Base-by-base conservation (phyloP, 2,113 vertebrate species). In the Xenus cinereus region DNA sequence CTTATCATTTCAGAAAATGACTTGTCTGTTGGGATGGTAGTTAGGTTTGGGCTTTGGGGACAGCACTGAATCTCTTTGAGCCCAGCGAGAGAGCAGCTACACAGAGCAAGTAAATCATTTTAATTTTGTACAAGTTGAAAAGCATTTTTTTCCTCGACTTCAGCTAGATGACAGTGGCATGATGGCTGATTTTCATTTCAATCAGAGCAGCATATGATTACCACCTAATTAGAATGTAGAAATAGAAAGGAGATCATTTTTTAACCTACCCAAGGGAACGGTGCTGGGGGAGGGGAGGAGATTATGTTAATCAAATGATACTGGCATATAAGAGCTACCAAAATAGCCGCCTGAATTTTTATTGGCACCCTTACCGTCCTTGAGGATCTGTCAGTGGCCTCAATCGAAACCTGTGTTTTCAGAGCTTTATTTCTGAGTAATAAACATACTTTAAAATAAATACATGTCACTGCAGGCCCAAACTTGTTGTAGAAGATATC, bases 1-100 rank as follows among this genome's bases (percentile, higher is more conserved):
- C 97, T 98, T 98, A 98, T 98, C 96, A 88, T 93, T 97, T 77
- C 97, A 94, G 88, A 97, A 98, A 98, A 98, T 96, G 95, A 97
- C 98, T 98, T 43, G 96, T 96, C 97, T 98, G 79, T 97, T 92
- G 95, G 97, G 97, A 98, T 79, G 93, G 96, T 91, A 71, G 94
- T 96, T 97, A 93, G 82, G 94, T 87, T 87, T 96, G 95, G 95
- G 93, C 96, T 96, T 96, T 95, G 84, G 68, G 95, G 96, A 97
- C 27, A 73, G 43, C 76, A 85, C 95, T 94, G 95, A 94, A 94
- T 94, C 62, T 93, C 83, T 96, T 39, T 67, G 94, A 96, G 84
- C 72, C 62, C 45, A 95, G 92, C 75, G 80, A 96, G 84, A 98
- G 90, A 97, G 95, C 88, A 97, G 91, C 62, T 60, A 69, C 63